phyloP scores from a whole-genome alignment of 2,888 invertebrate genomes.

The Athalia rosae region DNA sequence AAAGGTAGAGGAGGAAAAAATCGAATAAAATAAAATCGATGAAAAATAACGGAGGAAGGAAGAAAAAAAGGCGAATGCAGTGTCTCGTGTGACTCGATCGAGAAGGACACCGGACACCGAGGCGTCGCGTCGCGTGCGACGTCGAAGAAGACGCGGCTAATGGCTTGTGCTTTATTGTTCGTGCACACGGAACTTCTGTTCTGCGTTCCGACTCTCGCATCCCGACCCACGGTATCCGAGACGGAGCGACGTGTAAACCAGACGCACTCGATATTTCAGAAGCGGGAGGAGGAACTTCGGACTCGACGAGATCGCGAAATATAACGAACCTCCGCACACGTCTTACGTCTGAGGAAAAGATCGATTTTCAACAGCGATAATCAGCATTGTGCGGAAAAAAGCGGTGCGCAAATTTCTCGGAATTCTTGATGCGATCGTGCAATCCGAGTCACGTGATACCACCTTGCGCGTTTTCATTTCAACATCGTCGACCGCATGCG shows the following conservation, averaged over 20 bases:
- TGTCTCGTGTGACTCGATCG: constrained; percentile 68
- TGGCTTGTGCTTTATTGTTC: constrained; percentile 66
- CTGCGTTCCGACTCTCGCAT: not conserved
- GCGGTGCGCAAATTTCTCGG: too few relatives aligned
- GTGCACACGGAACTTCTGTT: constrained; percentile 43
- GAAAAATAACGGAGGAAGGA: constrained; percentile 45
- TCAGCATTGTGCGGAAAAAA: too few relatives aligned
- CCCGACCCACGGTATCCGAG: not conserved
- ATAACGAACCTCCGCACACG: not conserved
- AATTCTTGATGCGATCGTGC: too few relatives aligned
- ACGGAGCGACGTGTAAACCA: not conserved
- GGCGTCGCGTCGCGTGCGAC: constrained; percentile 67
- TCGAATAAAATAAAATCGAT: constrained; percentile 28
- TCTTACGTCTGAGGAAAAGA: too few relatives aligned
- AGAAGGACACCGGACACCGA: constrained; percentile 66
- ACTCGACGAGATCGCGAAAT: not conserved
- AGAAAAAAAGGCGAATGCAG: constrained; percentile 53
- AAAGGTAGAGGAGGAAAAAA: not conserved
- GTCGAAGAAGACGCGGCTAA: constrained; percentile 64
- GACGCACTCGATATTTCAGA: not conserved
- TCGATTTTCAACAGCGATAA: too few relatives aligned
- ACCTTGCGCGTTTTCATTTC: too few relatives aligned
- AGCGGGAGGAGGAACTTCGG: not conserved
- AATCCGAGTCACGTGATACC: too few relatives aligned
- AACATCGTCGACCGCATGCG: too few relatives aligned